Evolutionary conservation across 2,113 vertebrate species (phyloP).

Genomic region (Gobiocypris rarus): DNA sequence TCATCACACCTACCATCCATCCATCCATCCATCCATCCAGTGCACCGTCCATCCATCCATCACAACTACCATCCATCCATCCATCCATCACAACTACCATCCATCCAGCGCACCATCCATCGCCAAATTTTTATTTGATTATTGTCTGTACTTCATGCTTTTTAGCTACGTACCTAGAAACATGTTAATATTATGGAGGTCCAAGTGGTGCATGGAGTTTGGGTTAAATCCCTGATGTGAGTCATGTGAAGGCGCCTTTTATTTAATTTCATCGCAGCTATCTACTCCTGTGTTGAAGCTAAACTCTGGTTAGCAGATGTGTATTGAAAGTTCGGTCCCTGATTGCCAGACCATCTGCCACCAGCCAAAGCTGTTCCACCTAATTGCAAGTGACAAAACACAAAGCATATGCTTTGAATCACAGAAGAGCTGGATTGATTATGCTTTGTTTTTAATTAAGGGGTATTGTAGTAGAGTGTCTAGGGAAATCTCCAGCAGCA

Average conservation of each 20-base stretch:
- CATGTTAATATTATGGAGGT: too few species aligned
- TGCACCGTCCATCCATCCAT: too few species aligned
- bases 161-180: too few species aligned
- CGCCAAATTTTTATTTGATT: too few species aligned
- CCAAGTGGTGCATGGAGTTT: not conserved
- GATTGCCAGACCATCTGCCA: conserved; percentile 30
- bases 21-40: too few species aligned
- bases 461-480: conserved; percentile 1
- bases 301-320: conserved; percentile 29
- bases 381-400: conserved; percentile 31
- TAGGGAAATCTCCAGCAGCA: conserved; percentile 30
- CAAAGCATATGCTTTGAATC: conserved; percentile 32
- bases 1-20: rapidly evolving
- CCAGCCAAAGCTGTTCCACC: conserved; percentile 28
- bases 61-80: too few species aligned
- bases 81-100: too few species aligned
- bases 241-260: not conserved
- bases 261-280: not conserved
- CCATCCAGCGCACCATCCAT: too few species aligned
- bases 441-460: conserved; percentile 41
- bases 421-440: conserved; percentile 26
- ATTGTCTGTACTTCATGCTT: too few species aligned
- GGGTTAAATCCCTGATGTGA: not conserved
- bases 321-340: not conserved
- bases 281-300: not conserved